A percentile compares a stretch with the other conserved stretches of the same genome.
Evolutionary conservation across 2,888 invertebrate species (phyloP).

Genomic region (Sepiola atlantica): DNA sequence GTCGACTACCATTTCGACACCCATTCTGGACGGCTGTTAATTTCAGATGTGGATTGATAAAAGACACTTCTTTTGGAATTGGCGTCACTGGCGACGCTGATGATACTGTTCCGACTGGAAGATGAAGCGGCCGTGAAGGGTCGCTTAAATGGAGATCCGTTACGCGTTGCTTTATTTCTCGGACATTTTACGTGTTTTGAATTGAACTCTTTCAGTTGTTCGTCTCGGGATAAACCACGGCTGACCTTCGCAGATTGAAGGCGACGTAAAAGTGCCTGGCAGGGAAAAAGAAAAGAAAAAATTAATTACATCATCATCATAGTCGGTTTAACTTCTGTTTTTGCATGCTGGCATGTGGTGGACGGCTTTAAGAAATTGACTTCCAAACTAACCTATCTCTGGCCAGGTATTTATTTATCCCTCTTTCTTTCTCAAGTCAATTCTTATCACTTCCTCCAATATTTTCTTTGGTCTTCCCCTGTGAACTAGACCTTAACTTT

Average conservation of each 20-base stretch:
- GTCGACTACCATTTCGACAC: slow-evolving; percentile 39
- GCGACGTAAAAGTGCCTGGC: slow-evolving; percentile 65
- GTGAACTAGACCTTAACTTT: too few species aligned
- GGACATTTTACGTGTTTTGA: slow-evolving; percentile 41
- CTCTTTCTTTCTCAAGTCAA: too few species aligned
- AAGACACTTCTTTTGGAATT: not conserved
- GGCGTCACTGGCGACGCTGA: not conserved
- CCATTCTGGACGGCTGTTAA: slow-evolving; percentile 44
- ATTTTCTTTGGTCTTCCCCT: too few species aligned
- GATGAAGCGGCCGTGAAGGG: not conserved
- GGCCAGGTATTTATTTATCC: too few species aligned
- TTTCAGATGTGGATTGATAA: not conserved
- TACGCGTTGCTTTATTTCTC: not conserved
- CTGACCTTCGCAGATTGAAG: slow-evolving; percentile 63
- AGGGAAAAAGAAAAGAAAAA: slow-evolving; percentile 48
- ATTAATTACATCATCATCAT: slow-evolving; percentile 23
- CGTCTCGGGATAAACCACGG: slow-evolving; percentile 61
- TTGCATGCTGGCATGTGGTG: too few species aligned
- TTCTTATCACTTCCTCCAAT: too few species aligned
- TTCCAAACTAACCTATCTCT: too few species aligned
- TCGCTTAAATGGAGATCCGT: slow-evolving; percentile 10
- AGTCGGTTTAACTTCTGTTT: too few species aligned
- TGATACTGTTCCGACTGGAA: not conserved
- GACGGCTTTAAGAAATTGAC: too few species aligned
- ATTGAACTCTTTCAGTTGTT: slow-evolving; percentile 63